Conservation (phyloP, 1,140 invertebrate genomes). For the Chlorops oryzae region DNA sequence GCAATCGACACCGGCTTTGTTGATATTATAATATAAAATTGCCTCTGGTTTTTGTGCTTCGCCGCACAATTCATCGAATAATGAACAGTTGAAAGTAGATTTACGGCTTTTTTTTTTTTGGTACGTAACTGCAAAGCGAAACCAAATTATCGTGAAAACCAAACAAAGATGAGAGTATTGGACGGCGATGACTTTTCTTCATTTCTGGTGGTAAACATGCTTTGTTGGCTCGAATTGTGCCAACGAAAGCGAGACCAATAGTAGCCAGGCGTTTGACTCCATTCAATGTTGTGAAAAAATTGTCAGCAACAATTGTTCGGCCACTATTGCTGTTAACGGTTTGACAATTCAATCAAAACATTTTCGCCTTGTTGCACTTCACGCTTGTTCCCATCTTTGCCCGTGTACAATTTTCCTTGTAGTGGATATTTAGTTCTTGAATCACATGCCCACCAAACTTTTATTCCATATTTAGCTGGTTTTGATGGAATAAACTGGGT, state of each 20-base stretch:
- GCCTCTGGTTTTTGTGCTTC: conserved; percentile 35
- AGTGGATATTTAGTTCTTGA: conserved; percentile 30
- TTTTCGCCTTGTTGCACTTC: too few species aligned
- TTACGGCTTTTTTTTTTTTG: conserved; percentile 28
- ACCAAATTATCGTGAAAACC: conserved; percentile 6
- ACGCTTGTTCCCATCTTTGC: conserved; percentile 15
- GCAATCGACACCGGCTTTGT: conserved; percentile 41
- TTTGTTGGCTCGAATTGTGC: conserved; percentile 31
- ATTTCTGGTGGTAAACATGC: conserved; percentile 26
- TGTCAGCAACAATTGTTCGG: conserved; percentile 26
- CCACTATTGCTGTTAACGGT: too few species aligned
- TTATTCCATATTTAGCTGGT: conserved; percentile 50
- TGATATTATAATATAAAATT: conserved; percentile 34
- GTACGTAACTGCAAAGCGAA: conserved; percentile 24
- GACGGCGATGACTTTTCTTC: conserved; percentile 9
- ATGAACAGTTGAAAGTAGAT: conserved; percentile 27
- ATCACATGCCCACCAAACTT: conserved; percentile 30
- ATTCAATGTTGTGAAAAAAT: too few species aligned
- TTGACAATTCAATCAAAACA: too few species aligned
- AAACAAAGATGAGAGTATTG: conserved; percentile 7
- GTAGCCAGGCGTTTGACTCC: conserved; percentile 21
- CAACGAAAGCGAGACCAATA: conserved; percentile 25
- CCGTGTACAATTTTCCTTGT: conserved; percentile 24
- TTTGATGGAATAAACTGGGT: conserved; percentile 48
- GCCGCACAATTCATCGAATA: conserved; percentile 13